A percentile compares a stretch with the other conserved stretches of the same genome.
Evolutionary conservation across 2,797 vertebrate genomes (phyloP).

Genomic region (Sus cebifrons): DNA sequence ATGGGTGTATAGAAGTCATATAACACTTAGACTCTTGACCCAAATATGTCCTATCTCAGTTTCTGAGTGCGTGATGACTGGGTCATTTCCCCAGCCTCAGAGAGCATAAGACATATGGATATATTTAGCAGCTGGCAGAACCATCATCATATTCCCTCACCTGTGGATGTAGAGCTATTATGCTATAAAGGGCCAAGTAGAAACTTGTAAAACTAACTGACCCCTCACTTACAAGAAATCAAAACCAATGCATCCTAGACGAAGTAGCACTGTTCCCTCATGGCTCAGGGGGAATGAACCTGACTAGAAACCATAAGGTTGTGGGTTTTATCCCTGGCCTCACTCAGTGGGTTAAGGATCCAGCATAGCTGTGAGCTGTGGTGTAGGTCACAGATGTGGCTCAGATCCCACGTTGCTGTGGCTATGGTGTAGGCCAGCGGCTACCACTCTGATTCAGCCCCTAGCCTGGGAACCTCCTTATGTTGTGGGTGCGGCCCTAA

Average conservation of each 20-base stretch:
- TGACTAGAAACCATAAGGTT: too few species aligned
- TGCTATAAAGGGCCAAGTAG: background rate
- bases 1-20: background rate
- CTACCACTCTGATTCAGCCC: too few species aligned
- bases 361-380: too few species aligned
- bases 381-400: too few species aligned
- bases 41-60: background rate
- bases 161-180: slow-evolving; percentile 49
- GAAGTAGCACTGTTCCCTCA: background rate
- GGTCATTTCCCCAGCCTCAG: background rate
- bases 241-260: background rate
- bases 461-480: too few species aligned
- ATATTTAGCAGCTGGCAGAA: background rate
- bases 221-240: slow-evolving; percentile 23
- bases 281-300: too few species aligned
- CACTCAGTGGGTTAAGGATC: too few species aligned
- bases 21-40: background rate
- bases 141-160: background rate
- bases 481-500: background rate
- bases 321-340: too few species aligned
- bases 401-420: too few species aligned
- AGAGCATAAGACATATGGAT: background rate
- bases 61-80: background rate
- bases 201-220: background rate
- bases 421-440: too few species aligned